Base-by-base conservation (phyloP, 2,797 vertebrate species). In the Peromyscus attwateri region DNA sequence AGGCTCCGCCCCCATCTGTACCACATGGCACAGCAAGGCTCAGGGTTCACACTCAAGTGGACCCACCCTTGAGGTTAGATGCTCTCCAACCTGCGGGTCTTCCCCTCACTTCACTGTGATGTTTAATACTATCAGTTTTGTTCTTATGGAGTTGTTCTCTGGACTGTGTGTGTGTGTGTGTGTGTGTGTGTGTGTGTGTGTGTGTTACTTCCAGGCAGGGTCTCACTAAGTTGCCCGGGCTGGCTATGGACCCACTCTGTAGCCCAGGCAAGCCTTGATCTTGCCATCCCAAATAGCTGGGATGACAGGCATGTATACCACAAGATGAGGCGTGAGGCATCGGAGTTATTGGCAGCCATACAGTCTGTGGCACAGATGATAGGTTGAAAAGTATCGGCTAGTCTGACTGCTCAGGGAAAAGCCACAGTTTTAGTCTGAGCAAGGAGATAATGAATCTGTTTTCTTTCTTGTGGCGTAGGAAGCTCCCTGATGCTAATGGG, bases 321-420 rank as follows among this genome's bases (percentile, higher is more conserved):
- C 14, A 7, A 52, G 34, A 31, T 14, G 43, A 70, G 83, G 46
- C 3, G 4, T 70, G 40, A 7, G 3, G 3, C 71, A 46, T 31
- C 34, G 37, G n/a, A 34, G 52, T 62, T 73, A 55, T 83, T 6
- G 40, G 17, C 43, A 68, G 55, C 27, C 31, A 31, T 71, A 34
- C 19, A 37, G 34, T 52, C 46, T 25, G 13, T 73, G 68, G 49
- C 83, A 68, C 21, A 68, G 52, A 37, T 73, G 25, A 83, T 73
- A 31, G 34, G 6, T 34, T 77, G 64, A 17, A 31, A 66, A 46
- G 70, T 92, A 43, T 49, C 75, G 10, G 2, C 49, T n/a, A 25
- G 62, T 62, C 55, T 83, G 68, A 87, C 29, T 37, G 6, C 89
- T 93, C 82, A 82, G 87, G 37, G 40, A 64, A 87, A 94, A 90